Evolutionary conservation across 37 sponge, comb jelly and placozoan species (phyloP).

Genomic region (Cliona cf. orientalis): DNA sequence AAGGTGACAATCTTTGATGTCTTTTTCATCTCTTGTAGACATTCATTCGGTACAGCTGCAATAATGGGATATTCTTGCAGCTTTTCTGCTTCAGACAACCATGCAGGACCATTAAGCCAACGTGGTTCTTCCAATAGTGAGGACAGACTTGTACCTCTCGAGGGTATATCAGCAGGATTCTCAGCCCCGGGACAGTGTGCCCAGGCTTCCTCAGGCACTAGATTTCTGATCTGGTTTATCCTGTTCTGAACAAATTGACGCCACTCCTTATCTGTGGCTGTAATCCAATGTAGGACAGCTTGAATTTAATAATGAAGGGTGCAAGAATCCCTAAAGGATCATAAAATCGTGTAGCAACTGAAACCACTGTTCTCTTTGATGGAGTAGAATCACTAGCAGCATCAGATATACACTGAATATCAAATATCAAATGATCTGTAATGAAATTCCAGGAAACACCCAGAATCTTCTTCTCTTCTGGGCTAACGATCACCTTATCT

Average conservation of each 20-base stretch:
- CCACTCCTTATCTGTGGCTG: conserved; percentile 26
- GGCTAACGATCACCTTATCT: background rate
- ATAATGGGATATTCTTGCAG: background rate
- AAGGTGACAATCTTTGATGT: background rate
- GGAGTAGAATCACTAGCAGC: background rate
- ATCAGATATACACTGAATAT: background rate
- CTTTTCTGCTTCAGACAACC: conserved; percentile 1
- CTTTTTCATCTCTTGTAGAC: conserved; percentile 14
- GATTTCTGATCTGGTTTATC: conserved; percentile 5
- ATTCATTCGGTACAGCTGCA: background rate
- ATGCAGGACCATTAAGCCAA: conserved; percentile 18
- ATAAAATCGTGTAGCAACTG: conserved; percentile 1
- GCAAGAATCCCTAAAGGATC: conserved; percentile 44
- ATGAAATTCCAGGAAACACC: conserved; percentile 37
- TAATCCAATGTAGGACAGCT: conserved; percentile 36
- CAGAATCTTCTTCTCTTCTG: conserved; percentile 23
- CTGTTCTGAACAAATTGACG: conserved; percentile 42
- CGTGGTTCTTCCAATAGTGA: conserved; percentile 7
- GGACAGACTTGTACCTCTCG: conserved; percentile 17
- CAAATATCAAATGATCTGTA: conserved; percentile 23
- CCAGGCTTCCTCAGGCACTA: conserved; percentile 12
- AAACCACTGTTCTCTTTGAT: conserved; percentile 30
- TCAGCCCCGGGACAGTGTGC: conserved; percentile 31
- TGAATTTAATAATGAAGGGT: conserved; percentile 27
- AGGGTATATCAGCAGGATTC: conserved; percentile 38